Evolutionary conservation across 2,113 vertebrate species (phyloP).

Genomic region (Falcunculus frontatus): DNA sequence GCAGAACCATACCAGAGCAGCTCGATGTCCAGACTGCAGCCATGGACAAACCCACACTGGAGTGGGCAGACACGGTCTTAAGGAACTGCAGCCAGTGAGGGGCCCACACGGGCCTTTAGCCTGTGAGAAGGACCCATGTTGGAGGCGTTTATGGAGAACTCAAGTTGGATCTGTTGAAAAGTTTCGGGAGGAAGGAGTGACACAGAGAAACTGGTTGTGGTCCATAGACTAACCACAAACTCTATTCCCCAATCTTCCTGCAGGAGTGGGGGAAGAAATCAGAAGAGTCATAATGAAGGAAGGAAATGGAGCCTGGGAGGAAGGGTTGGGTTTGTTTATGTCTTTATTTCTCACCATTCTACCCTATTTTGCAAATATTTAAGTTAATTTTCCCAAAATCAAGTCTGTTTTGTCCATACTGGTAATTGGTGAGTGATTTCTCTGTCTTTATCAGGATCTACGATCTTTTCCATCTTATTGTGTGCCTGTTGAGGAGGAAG

Average conservation of each 20-base stretch:
- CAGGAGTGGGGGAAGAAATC: not conserved
- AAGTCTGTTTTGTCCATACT: not conserved
- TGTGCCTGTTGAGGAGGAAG: not conserved
- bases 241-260: not conserved
- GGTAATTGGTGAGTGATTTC: not conserved
- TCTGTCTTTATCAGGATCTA: rapidly evolving
- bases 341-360: not conserved
- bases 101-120: not conserved
- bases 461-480: not conserved
- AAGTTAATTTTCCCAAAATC: not conserved
- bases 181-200: not conserved
- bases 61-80: not conserved
- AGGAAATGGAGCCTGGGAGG: not conserved
- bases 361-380: not conserved
- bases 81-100: not conserved
- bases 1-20: not conserved
- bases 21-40: not conserved
- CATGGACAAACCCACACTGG: rapidly evolving
- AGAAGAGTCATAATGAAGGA: not conserved
- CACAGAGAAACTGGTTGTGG: not conserved
- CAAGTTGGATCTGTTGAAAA: not conserved
- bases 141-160: not conserved
- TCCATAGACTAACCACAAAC: not conserved
- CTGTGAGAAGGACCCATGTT: not conserved
- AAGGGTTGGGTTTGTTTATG: not conserved